Conservation (phyloP, 2,797 vertebrate genomes). For the Fundulus diaphanus region DNA sequence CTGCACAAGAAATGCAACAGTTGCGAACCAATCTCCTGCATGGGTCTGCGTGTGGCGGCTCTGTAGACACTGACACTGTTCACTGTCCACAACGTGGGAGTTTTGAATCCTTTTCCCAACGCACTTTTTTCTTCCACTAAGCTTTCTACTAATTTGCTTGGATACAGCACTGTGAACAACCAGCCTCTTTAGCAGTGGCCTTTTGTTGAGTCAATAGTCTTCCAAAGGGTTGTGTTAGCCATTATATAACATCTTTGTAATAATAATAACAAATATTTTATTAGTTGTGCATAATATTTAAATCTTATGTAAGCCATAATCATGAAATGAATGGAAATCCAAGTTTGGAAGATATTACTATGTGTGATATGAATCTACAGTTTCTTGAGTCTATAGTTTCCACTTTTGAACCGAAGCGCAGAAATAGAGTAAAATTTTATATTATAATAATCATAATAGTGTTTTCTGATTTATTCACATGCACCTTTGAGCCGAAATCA, state of each 20-base stretch:
- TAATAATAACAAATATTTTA: not conserved
- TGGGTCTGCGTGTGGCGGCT: not conserved
- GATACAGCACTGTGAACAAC: not conserved
- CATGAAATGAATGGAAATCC: not conserved
- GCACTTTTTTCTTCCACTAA: not conserved
- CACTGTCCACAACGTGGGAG: not conserved
- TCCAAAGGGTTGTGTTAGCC: not conserved
- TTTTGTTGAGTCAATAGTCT: not conserved
- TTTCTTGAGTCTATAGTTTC: not conserved
- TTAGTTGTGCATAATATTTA: not conserved
- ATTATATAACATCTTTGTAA: not conserved
- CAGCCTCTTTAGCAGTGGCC: not conserved
- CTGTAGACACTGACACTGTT: not conserved
- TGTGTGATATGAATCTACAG: not conserved
- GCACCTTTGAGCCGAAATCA: slow-evolving; percentile 44
- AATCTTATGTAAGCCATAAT: not conserved
- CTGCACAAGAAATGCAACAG: not conserved
- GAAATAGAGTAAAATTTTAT: slow-evolving; percentile 2
- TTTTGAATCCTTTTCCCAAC: not conserved
- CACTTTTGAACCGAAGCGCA: not conserved
- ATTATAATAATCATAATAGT: not conserved
- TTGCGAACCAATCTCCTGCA: not conserved
- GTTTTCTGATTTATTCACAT: not conserved
- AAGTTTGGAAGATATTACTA: not conserved
- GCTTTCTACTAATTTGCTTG: not conserved